Evolutionary conservation across 92 coral and sea anemone species (phyloP).

Genomic region (Umimayanthus kanabou): DNA sequence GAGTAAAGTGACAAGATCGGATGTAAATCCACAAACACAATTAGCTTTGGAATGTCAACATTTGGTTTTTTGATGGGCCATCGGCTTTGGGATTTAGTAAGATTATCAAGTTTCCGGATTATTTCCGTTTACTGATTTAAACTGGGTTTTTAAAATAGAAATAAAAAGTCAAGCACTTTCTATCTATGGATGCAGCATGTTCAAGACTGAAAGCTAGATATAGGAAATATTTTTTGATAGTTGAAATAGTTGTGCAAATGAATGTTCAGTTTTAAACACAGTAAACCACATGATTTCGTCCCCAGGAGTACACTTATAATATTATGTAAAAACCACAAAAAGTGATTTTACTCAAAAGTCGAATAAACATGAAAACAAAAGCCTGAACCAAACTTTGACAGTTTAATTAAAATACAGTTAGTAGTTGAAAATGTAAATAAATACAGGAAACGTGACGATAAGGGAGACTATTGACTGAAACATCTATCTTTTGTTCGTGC

Average conservation of each 20-base stretch:
- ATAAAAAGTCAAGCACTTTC: neutral
- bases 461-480: conserved; percentile 19
- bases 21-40: conserved; percentile 17
- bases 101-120: conserved; percentile 17
- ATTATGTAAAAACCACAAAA: neutral
- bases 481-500: conserved; percentile 25
- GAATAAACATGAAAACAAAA: conserved; percentile 20
- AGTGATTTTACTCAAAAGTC: neutral
- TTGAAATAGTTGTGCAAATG: neutral
- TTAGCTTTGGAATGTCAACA: conserved; percentile 36
- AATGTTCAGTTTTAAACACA: neutral
- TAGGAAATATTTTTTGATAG: neutral
- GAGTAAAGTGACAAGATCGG: conserved; percentile 1
- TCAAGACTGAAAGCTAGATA: neutral
- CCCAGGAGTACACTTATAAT: neutral
- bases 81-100: neutral
- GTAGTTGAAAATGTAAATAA: conserved; percentile 23
- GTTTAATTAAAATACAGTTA: conserved; percentile 44
- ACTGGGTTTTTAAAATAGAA: neutral
- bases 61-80: neutral
- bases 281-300: neutral
- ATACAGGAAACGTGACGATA: conserved; percentile 31
- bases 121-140: neutral
- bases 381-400: conserved; percentile 11
- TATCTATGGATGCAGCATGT: neutral